Evolutionary conservation across 2,888 invertebrate species (phyloP), one percentile per base, ranked within the genome.

Genomic region (Scaptomyza polygonia): DNA sequence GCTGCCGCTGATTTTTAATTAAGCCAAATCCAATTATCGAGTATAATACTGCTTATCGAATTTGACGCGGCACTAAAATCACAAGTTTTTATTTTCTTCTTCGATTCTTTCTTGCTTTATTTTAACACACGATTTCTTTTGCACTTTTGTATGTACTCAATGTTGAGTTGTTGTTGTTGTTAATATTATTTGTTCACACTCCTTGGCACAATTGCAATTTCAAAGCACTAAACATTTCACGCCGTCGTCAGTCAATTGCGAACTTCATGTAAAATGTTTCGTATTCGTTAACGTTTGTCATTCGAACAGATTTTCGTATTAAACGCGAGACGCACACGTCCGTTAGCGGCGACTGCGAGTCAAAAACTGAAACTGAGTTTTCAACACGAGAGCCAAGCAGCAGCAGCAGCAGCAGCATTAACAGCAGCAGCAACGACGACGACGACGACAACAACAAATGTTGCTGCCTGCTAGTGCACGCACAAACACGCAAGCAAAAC

Each of bases 241-340:
- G 61, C 47, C 45, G 61, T 63, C 45, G 36, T 8, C 70, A 79
- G 80, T 78, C 76, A 73, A 67, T 54, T 67, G 56, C 59, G 72
- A 45, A 72, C 45, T 45, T 58, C 45, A 65, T 70, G 18, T 34
- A 32, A 39, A 69, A 67, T 58, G 67, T 82, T 71, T 82, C 88
- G 84, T 88, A 80, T 83, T 84, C 78, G 67, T 39, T 39, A 4
- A 39, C 39, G 39, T 39, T 39, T 16, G 58, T 53, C 54, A 51
- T 66, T 66, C 74, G 83, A 25, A 47, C 34, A 47, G 61, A 59
- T 52, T 27, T 29, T 45, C 18, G 42, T 65, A 62, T 52, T 51
- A 58, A 59, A 67, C 84, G 81, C 83, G 67, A 81, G 66, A 62
- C 72, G 68, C 72, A 78, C 82, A 88, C 84, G 67, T 84, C 84